A percentile compares a stretch with the other conserved stretches of the same genome.
These are phyloP conservation scores for Pachyseris speciosa DNA, from an alignment of 64 coral and sea anemone species.

Conservation along the genomic window DNA sequence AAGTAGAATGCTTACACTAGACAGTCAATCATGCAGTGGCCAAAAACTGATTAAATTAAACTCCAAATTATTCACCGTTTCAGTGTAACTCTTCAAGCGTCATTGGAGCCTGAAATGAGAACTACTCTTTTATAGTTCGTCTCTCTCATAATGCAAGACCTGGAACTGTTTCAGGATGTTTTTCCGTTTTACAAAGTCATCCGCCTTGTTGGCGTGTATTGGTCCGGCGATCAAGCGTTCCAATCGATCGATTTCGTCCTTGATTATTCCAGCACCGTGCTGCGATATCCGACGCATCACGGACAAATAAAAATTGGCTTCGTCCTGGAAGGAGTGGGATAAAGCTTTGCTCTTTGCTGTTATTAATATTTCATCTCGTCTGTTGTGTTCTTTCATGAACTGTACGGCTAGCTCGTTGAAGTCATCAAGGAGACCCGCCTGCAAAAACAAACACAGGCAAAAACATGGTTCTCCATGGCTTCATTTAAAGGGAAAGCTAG, in stretches of 20 bases:
- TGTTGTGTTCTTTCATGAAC: slow-evolving; percentile 87
- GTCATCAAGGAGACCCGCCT: slow-evolving; percentile 88
- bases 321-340: slow-evolving; percentile 43
- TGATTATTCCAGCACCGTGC: slow-evolving; percentile 70
- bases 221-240: slow-evolving; percentile 86
- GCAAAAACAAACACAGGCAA: not conserved
- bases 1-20: too few relatives aligned
- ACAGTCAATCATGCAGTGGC: too few relatives aligned
- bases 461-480: not conserved
- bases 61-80: too few relatives aligned
- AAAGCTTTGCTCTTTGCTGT: slow-evolving; percentile 50
- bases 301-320: slow-evolving; percentile 77
- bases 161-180: slow-evolving; percentile 95
- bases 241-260: slow-evolving; percentile 82
- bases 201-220: slow-evolving; percentile 85
- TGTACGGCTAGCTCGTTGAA: slow-evolving; percentile 77
- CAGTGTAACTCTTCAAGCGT: not conserved
- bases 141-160: slow-evolving; percentile 84
- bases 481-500: too few relatives aligned
- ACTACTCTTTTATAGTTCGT: slow-evolving; percentile 95
- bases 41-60: too few relatives aligned
- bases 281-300: slow-evolving; percentile 77
- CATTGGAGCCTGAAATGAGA: not conserved
- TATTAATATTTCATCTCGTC: slow-evolving; percentile 63
- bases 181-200: slow-evolving; percentile 91